Evolutionary conservation across 2,113 vertebrate species (phyloP).

Genomic region (Cyanoderma ruficeps): DNA sequence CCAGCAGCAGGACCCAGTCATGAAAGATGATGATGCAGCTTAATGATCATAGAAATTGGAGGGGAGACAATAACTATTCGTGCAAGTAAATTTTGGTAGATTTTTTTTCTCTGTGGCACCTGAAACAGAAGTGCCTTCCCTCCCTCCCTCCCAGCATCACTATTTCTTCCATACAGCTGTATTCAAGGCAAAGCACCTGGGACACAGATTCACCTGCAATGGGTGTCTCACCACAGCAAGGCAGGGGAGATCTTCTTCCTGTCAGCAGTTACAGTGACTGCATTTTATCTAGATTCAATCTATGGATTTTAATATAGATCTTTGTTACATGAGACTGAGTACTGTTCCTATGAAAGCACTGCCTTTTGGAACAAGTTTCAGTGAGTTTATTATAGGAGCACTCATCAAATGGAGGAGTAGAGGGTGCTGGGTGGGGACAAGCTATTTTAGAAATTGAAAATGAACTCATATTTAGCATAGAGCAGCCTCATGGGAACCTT

Average conservation of each 20-base stretch:
- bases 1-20: not conserved
- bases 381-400: conserved; percentile 54
- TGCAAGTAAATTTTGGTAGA: not conserved
- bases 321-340: conserved; percentile 39
- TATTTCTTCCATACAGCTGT: not conserved
- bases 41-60: not conserved
- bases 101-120: not conserved
- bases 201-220: not conserved
- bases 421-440: not conserved
- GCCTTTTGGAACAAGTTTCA: conserved; percentile 61
- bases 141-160: not conserved
- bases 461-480: not conserved
- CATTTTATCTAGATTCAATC: conserved; percentile 52
- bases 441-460: conserved; percentile 57
- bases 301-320: conserved; percentile 65
- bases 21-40: not conserved
- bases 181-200: not conserved
- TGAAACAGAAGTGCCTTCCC: not conserved
- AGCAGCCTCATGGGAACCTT: conserved; percentile 12
- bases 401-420: not conserved
- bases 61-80: not conserved
- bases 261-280: conserved; percentile 14
- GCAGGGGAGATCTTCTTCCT: conserved; percentile 1
- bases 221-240: not conserved
- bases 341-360: conserved; percentile 50